Evolutionary conservation across 1,140 invertebrate species (phyloP), one percentile per base, ranked within the genome.

Genomic region (Tetramorium parvispinum): DNA sequence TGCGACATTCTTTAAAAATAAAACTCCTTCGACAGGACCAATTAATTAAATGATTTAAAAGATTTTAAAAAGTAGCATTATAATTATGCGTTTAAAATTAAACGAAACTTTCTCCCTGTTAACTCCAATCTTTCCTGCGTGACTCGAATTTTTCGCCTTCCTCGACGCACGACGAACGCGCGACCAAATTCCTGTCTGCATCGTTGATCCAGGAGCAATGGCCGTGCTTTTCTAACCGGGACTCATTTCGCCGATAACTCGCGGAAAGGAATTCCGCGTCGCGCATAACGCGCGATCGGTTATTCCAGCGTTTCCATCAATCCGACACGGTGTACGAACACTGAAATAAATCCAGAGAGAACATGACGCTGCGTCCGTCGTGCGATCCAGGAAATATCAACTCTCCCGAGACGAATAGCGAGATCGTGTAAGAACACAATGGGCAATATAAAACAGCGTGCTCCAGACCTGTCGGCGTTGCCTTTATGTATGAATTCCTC

Each of bases 251-350:
- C 40, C 61, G 46, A 76, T 77, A 77, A 85, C 37, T 59, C 49
- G 40, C 65, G 46, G 24, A 73, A 59, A 55, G 65, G 71, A 86
- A 89, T 87, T 82, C 70, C 87, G 8, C 55, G 68, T 73, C 65
- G 78, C 32, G 53, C 63, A 63, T 85, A 79, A 88, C 46, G 75
- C 49, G 51, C 75, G 61, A 85, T 77, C 73, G 49, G 82, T 16
- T 49, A 59, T 78, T 63, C 40, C 59, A 16, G 53, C 55, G 63
- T 90, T 85, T 85, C 61, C 87, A 90, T 90, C 88, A 81, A 87
- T 85, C 37, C 68, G 85, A 90, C 66, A 90, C 78, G 85, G 57
- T 87, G 59, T 55, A 43, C 55, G 85, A 55, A 57, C 88, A 57
- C 37, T 49, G 66, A 49, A 87, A 63, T 87, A 87, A 90, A 89